These are phyloP conservation scores for Eupithecia centaureata DNA, from an alignment of 2,888 invertebrate genomes.

Conservation along the genomic window DNA sequence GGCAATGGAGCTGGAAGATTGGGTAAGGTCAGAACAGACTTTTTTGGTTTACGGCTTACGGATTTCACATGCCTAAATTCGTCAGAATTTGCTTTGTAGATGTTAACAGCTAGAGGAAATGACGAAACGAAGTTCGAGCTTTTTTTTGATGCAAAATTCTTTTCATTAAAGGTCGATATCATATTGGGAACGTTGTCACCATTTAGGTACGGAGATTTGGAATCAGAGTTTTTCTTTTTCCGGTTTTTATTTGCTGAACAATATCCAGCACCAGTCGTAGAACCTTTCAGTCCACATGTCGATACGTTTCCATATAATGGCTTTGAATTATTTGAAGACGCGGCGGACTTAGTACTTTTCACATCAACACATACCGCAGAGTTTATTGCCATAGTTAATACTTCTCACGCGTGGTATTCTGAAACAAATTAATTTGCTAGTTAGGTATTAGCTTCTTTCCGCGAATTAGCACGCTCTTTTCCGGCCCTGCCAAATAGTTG, in stretches of 20 bases:
- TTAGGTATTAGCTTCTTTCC: no score
- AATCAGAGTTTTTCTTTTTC: conserved; percentile 50
- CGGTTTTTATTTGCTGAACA: conserved; percentile 46
- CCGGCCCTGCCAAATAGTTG: no score
- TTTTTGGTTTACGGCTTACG: conserved; percentile 62
- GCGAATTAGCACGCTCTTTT: no score
- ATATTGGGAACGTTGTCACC: conserved; percentile 57
- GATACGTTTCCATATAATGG: conserved; percentile 40
- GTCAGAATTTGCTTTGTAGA: conserved; percentile 74
- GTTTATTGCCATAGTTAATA: conserved; percentile 59
- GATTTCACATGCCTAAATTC: conserved; percentile 62
- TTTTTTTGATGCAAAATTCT: conserved; percentile 59
- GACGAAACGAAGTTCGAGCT: conserved; percentile 58
- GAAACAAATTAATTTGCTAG: neutral
- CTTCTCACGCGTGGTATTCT: conserved; percentile 2
- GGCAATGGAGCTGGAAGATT: conserved; percentile 58
- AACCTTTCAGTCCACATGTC: conserved; percentile 48
- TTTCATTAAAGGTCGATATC: conserved; percentile 63
- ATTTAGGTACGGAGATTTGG: conserved; percentile 60
- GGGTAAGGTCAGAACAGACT: conserved; percentile 71
- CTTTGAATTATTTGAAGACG: conserved; percentile 48
- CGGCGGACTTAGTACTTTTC: conserved; percentile 42
- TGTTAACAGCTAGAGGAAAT: conserved; percentile 62
- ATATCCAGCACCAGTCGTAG: conserved; percentile 32
- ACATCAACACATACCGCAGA: conserved; percentile 50